Conservation (phyloP, 2,888 invertebrate genomes). For the Nezara viridula region DNA sequence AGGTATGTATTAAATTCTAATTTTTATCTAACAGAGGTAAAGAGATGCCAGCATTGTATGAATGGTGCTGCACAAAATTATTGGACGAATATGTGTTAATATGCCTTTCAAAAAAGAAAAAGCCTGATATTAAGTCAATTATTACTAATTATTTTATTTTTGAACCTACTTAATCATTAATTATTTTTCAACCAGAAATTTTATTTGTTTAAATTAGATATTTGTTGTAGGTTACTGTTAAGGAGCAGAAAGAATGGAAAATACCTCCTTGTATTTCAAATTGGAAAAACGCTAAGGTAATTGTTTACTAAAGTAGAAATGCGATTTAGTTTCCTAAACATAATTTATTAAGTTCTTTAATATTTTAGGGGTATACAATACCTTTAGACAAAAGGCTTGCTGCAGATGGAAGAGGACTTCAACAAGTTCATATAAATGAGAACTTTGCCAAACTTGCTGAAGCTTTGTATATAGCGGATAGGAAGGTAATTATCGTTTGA, state of each 20-base stretch:
- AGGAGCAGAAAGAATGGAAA: conserved; percentile 99
- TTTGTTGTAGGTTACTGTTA: conserved; percentile 81
- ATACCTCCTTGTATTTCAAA: conserved; percentile 99
- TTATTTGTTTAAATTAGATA: conserved; percentile 38
- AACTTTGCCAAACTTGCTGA: conserved; percentile 99
- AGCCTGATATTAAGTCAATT: no score
- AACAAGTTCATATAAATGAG: conserved; percentile 98
- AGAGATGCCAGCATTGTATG: no score
- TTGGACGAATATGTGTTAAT: no score
- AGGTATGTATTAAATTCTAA: no score
- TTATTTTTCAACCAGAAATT: not conserved
- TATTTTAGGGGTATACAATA: conserved; percentile 87
- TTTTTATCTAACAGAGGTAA: no score
- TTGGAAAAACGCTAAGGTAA: conserved; percentile 98
- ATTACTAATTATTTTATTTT: no score
- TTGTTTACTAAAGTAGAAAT: not conserved
- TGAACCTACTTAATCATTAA: no score
- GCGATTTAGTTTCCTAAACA: not conserved
- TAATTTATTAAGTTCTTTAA: not conserved
- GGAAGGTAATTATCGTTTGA: conserved; percentile 75
- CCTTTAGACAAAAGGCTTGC: conserved; percentile 97
- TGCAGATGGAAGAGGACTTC: conserved; percentile 97
- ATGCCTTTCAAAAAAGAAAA: no score
- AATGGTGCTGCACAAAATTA: no score
- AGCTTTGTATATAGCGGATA: conserved; percentile 96